These are phyloP conservation scores for Meloidogyne exigua DNA, from an alignment of 1,140 invertebrate genomes.

Conservation along the genomic window DNA sequence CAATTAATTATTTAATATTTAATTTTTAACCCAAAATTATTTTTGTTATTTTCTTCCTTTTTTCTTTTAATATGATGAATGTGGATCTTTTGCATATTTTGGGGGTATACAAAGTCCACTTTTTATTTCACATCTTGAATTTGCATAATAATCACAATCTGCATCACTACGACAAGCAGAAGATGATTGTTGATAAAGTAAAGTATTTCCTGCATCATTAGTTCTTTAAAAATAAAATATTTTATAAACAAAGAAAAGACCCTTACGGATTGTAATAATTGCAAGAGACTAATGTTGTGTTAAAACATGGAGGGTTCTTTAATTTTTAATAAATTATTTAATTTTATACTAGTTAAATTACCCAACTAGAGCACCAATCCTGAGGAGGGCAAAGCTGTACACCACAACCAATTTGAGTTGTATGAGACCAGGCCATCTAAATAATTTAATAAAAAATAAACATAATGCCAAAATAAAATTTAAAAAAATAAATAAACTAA, in stretches of 20 bases:
- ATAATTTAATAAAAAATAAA: too few relatives aligned
- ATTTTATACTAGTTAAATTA: neutral
- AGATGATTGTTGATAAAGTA: neutral
- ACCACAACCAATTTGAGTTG: constrained; percentile 2
- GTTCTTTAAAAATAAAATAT: neutral
- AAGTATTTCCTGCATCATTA: neutral
- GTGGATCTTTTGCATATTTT: neutral
- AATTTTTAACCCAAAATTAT: neutral
- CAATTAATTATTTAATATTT: neutral
- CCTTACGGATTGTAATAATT: neutral
- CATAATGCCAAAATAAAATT: neutral
- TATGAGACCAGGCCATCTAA: constrained; percentile 11
- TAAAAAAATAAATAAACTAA: neutral
- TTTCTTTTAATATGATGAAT: too few relatives aligned
- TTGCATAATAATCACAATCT: neutral
- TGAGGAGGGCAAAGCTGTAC: neutral
- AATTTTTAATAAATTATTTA: neutral
- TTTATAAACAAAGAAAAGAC: neutral
- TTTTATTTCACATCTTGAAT: neutral
- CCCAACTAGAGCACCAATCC: neutral
- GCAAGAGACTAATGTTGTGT: neutral
- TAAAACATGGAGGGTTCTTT: neutral
- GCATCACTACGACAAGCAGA: neutral
- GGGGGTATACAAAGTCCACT: neutral
- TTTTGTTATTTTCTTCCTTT: too few relatives aligned